These are phyloP conservation scores for Abramis brama DNA, from an alignment of 2,113 vertebrate genomes.

Conservation along the genomic window DNA sequence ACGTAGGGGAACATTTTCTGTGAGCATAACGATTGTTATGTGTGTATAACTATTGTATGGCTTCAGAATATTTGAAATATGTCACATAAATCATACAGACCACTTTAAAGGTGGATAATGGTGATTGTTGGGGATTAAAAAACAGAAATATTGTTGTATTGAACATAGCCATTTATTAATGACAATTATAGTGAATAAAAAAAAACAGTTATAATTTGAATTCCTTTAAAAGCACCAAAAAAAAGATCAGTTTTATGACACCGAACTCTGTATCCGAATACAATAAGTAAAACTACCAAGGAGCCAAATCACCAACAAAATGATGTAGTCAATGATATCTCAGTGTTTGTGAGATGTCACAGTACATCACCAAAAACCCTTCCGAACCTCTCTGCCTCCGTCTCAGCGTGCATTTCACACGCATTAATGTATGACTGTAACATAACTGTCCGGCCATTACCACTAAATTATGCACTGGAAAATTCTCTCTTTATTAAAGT, in stretches of 20 bases:
- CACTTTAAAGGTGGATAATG: not conserved
- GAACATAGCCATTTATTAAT: too few species aligned
- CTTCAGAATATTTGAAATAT: not conserved
- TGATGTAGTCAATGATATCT: constrained; percentile 43
- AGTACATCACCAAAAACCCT: constrained; percentile 53
- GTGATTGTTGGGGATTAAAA: not conserved
- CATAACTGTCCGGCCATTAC: constrained; percentile 61
- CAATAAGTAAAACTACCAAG: not conserved
- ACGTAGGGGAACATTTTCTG: not conserved
- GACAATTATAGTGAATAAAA: not conserved
- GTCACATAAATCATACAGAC: not conserved
- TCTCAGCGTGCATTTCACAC: constrained; percentile 56
- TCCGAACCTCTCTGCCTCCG: constrained; percentile 28
- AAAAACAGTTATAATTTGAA: too few species aligned
- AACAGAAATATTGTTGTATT: not conserved
- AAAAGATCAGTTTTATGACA: too few species aligned
- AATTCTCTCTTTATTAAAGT: constrained; percentile 62
- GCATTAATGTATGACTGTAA: constrained; percentile 59
- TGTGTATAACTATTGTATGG: not conserved
- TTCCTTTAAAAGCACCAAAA: too few species aligned
- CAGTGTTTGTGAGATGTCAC: constrained; percentile 44
- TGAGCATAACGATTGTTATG: not conserved
- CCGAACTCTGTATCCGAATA: constrained; percentile 20
- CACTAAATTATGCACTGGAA: constrained; percentile 61
- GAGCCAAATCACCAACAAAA: constrained; percentile 36